phyloP scores from a whole-genome alignment of 2,113 vertebrate genomes.

The Junco hyemalis region DNA sequence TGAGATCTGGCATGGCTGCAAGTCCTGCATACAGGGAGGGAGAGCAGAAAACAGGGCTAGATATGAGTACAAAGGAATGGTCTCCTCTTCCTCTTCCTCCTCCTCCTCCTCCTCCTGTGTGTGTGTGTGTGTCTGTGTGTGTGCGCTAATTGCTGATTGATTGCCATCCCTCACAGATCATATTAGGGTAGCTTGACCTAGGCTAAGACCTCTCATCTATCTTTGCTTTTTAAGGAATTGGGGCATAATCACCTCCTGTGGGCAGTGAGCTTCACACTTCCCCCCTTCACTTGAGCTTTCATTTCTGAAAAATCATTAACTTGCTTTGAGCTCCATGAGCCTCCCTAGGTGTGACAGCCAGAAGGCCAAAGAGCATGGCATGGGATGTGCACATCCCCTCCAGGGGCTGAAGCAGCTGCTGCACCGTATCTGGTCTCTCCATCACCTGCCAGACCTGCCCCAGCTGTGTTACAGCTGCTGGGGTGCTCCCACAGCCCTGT shows the following conservation, averaged over 20 bases:
- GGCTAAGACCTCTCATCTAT: not conserved
- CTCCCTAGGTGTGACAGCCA: not conserved
- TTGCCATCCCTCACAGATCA: not conserved
- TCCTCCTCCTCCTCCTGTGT: not conserved
- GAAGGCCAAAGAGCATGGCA: not conserved
- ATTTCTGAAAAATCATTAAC: not conserved
- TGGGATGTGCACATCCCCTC: not conserved
- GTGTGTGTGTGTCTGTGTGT: too few species aligned
- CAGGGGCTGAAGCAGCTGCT: not conserved
- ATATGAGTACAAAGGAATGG: not conserved
- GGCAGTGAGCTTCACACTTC: not conserved
- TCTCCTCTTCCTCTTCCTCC: not conserved
- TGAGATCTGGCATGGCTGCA: not conserved
- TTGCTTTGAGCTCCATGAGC: not conserved
- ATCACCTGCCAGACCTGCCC: not conserved
- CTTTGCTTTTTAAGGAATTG: not conserved
- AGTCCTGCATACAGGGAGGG: not conserved
- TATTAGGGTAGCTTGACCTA: not conserved
- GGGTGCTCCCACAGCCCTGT: accelerated
- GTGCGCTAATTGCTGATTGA: not conserved
- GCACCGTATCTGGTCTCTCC: not conserved
- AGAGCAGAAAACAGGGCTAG: not conserved
- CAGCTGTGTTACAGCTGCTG: not conserved
- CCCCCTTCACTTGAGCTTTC: not conserved
- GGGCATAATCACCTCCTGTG: not conserved